phyloP scores from a whole-genome alignment of 2,797 vertebrate species.

The Ibycter americanus region DNA sequence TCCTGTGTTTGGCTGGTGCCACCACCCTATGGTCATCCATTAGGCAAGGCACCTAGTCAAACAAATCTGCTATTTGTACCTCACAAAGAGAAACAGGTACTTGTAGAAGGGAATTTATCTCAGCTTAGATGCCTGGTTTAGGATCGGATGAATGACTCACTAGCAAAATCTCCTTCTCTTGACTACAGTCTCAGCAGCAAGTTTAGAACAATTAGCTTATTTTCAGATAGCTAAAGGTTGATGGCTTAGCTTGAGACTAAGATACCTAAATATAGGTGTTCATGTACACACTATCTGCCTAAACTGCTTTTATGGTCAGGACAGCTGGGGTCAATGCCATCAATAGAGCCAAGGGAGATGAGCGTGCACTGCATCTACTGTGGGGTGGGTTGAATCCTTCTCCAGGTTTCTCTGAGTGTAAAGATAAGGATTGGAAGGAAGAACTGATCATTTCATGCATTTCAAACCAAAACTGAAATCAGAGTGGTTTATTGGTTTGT shows the following conservation, averaged over 20 bases:
- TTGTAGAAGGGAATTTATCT: background rate
- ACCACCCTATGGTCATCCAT: background rate
- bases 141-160: background rate
- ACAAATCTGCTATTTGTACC: background rate
- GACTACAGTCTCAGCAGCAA: background rate
- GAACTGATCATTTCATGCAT: background rate
- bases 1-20: background rate
- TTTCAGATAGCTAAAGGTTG: background rate
- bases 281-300: background rate
- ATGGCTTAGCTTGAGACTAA: background rate
- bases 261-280: background rate
- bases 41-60: background rate
- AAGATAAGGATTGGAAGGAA: background rate
- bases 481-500: background rate
- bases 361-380: background rate
- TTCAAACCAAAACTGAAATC: background rate
- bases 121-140: background rate
- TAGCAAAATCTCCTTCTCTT: background rate
- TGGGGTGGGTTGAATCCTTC: fast-evolving
- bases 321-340: background rate
- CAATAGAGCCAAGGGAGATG: background rate
- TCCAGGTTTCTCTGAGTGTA: background rate
- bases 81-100: background rate
- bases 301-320: background rate
- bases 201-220: background rate